Evolutionary conservation across 2,888 invertebrate genomes (phyloP), one percentile per base, ranked within the genome.

Genomic region (Litoditis marina): DNA sequence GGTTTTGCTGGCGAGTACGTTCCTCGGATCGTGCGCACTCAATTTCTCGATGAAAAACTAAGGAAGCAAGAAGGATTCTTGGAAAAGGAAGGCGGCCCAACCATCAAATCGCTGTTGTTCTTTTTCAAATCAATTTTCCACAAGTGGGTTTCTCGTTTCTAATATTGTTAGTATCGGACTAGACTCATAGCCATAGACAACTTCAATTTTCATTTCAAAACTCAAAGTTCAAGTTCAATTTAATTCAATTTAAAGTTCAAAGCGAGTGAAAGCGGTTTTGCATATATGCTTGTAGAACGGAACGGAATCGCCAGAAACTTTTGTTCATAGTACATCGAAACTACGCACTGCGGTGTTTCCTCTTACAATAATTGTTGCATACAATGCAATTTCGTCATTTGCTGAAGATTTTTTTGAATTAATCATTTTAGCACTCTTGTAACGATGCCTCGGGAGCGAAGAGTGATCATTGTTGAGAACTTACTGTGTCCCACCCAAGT

Each of bases 391-490:
- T n/a, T n/a, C n/a, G n/a, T n/a, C n/a, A n/a, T n/a, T n/a, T n/a
- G n/a, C n/a, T n/a, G n/a, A n/a, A n/a, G n/a, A n/a, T n/a, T n/a
- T n/a, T n/a, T n/a, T n/a, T n/a, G n/a, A n/a, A 30, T 46, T n/a
- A 28, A 58, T 59, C 59, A 60, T 78, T 83, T 36, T 79, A 93
- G 93, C 77, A 89, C 92, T 83, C 88, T 92, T 32, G 86, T 94
- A 52, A 90, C 93, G 50, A 94, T 91, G 82, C 94, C 95, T 0
- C 94, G 94, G 84, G 94, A 93, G 79, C 88, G 93, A 27, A 90
- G 91, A 83, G 89, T 96, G 36, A 90, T 96, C 5, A 87, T 96
- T 32, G 89, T 95, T 25, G 96, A 96, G 85, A 93, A 92, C 4
- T 86, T 94, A 13, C 87, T 95, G 25, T 89, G 90, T 34, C 90